A percentile compares a stretch with the other conserved stretches of the same genome.
phyloP scores from a whole-genome alignment of 2,888 invertebrate species.

The Ornithoptera alexandrae region DNA sequence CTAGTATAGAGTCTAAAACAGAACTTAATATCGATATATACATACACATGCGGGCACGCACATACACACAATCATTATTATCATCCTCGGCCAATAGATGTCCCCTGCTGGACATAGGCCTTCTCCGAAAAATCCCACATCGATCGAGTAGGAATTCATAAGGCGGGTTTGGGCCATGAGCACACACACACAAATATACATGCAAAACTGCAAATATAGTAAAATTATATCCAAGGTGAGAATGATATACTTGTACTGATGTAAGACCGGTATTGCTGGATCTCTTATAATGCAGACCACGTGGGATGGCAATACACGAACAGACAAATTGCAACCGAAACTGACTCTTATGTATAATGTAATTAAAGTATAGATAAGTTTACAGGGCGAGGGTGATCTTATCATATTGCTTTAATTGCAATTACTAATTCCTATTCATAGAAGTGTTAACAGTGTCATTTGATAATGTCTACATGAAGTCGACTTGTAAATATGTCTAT shows the following conservation, averaged over 20 bases:
- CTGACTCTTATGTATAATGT: not conserved
- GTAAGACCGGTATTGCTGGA: conserved; percentile 13
- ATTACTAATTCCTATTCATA: conserved; percentile 11
- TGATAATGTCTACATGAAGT: conserved; percentile 7
- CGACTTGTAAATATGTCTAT: not conserved
- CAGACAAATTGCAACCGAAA: not conserved
- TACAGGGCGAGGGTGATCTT: not conserved
- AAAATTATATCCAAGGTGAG: conserved; percentile 26
- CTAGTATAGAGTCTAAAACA: no score
- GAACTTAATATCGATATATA: no score
- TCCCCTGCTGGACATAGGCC: no score
- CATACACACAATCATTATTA: no score
- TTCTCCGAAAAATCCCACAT: no score
- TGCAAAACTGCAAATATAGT: conserved; percentile 18
- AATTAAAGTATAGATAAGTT: conserved; percentile 8
- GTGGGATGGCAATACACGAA: conserved; percentile 19
- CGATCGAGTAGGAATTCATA: no score
- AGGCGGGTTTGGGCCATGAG: no score
- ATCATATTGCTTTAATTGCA: conserved; percentile 16
- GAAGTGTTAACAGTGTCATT: conserved; percentile 18
- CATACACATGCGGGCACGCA: no score
- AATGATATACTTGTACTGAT: conserved; percentile 19
- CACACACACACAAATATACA: not conserved
- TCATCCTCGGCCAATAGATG: no score
- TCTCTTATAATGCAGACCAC: conserved; percentile 20